Evolutionary conservation across 1,140 invertebrate species (phyloP), one percentile per base, ranked within the genome.

Genomic region (Drosophila tristis): DNA sequence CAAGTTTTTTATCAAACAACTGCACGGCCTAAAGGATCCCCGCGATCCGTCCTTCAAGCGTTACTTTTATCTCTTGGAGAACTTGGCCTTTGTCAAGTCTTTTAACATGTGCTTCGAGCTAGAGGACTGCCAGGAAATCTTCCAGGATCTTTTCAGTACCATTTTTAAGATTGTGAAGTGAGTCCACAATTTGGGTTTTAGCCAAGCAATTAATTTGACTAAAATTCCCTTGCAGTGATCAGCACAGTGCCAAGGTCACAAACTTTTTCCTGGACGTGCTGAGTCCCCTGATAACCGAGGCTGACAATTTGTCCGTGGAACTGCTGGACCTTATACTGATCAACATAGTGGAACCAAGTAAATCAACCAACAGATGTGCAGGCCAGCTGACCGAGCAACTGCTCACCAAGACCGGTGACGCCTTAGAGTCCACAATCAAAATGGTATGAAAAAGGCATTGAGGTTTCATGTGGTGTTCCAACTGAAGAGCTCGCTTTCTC

Each of bases 31-130:
- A 7, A 97, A 97, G 91, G 98, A 99, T 93, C 98, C 98, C 0
- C 98, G 99, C 92, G 97, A 99, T 93, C 97, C 98, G 23, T 98
- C 98, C 2, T 99, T 99, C 92, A 99, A 99, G 92, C 94, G 98
- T 75, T 99, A 99, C 92, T 99, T 99, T 93, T 99, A 99, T 93
- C 93, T 97, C 48, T 93, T 98, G 64, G 96, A 99, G 94, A 99
- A 99, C 93, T 94, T 99, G 67, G 98, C 98, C 8, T 99, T 98
- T 93, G 98, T 99, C 20, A 99, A 99, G 92, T 98, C 98, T 0
- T 99, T 99, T 92, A 99, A 99, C 92, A 99, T 99, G 96, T 99
- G 98, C 92, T 98, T 99, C 92, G 98, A 99, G 92, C 92, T 99
- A 43, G 98, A 99, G 92, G 98, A 99, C 92, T 98, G 97, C 82